Evolutionary conservation across 2,797 vertebrate species (phyloP).

Genomic region (Sternarchorhynchus goeldii): DNA sequence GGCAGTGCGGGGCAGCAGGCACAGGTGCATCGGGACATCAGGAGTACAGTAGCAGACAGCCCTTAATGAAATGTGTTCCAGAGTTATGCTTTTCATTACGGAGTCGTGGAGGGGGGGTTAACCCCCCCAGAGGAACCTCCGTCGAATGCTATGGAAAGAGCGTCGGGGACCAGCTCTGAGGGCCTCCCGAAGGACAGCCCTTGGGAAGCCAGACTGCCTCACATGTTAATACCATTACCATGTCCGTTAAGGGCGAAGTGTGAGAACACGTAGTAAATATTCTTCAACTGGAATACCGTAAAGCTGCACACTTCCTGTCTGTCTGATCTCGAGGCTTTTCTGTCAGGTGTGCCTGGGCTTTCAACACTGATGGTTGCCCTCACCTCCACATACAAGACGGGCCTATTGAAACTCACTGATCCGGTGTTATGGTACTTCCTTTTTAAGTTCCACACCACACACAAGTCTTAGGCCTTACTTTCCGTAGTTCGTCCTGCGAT

Average conservation of each 20-base stretch:
- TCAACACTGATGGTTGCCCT: slow-evolving; percentile 18
- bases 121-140: slow-evolving; percentile 28
- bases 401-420: slow-evolving; percentile 22
- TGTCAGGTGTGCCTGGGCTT: slow-evolving; percentile 31
- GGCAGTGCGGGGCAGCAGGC: background rate
- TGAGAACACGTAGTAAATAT: slow-evolving; percentile 52
- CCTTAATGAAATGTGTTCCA: slow-evolving; percentile 38
- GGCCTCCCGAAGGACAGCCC: slow-evolving; percentile 13
- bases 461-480: slow-evolving; percentile 11
- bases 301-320: slow-evolving; percentile 55
- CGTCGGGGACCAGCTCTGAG: slow-evolving; percentile 13
- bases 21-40: slow-evolving; percentile 15
- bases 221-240: slow-evolving; percentile 49
- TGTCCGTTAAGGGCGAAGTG: slow-evolving; percentile 33
- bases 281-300: slow-evolving; percentile 34
- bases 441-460: slow-evolving; percentile 32
- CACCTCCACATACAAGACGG: slow-evolving; percentile 42
- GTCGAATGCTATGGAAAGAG: slow-evolving; percentile 33
- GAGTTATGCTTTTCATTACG: slow-evolving; percentile 51
- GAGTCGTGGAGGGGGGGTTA: slow-evolving; percentile 15
- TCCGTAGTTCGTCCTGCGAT: background rate
- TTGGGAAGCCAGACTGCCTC: slow-evolving; percentile 24
- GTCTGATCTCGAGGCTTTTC: slow-evolving; percentile 35
- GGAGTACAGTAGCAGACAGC: slow-evolving; percentile 16
- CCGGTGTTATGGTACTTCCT: slow-evolving; percentile 10